Evolutionary conservation across 2,113 vertebrate genomes (phyloP).

Genomic region (Lasiurus cinereus): DNA sequence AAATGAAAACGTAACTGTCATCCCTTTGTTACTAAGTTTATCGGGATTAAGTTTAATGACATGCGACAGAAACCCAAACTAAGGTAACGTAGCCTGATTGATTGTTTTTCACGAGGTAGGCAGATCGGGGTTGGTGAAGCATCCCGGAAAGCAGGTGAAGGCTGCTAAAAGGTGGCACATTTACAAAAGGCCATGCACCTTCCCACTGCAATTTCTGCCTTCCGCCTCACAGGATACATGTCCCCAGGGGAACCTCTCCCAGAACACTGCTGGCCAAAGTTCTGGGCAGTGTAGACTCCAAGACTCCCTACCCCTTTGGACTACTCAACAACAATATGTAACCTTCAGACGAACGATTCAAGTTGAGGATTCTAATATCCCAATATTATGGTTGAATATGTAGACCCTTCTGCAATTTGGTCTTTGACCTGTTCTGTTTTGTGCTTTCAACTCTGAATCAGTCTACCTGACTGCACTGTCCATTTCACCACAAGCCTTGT

Average conservation of each 20-base stretch:
- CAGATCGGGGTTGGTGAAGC: not conserved
- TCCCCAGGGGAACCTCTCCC: not conserved
- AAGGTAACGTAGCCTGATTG: not conserved
- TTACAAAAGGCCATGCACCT: not conserved
- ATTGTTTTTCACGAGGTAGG: not conserved
- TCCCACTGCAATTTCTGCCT: not conserved
- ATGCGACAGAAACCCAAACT: not conserved
- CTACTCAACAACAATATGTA: not conserved
- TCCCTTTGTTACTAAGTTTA: not conserved
- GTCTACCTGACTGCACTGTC: no score
- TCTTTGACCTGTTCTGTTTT: not conserved
- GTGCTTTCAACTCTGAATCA: not conserved
- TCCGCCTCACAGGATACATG: accelerated
- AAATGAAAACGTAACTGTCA: constrained; percentile 48
- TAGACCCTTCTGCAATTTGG: not conserved
- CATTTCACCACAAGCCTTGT: not conserved
- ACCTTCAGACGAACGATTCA: not conserved
- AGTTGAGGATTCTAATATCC: not conserved
- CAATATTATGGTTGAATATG: not conserved
- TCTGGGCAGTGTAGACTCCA: not conserved
- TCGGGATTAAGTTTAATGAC: not conserved
- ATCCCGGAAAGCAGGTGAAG: not conserved
- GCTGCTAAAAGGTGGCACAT: not conserved
- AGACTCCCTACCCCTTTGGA: not conserved
- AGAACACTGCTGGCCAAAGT: not conserved